Percentiles rank a stretch among this genome's conserved stretches.
Evolutionary conservation across 2,113 vertebrate species (phyloP).

Genomic region (Carassius gibelio): DNA sequence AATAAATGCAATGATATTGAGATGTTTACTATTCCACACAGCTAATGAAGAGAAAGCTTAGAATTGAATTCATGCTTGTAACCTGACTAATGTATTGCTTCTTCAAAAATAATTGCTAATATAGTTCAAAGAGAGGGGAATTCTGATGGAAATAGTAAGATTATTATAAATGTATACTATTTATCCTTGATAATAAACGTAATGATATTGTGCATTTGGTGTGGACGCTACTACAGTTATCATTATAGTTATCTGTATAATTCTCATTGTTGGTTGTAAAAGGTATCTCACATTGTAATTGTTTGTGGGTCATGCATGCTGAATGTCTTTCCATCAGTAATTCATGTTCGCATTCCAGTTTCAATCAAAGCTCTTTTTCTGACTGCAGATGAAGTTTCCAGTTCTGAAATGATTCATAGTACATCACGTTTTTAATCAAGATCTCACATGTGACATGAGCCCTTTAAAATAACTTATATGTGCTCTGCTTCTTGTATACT

Average conservation of each 20-base stretch:
- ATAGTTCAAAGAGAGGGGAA: neutral
- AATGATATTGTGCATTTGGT: no score
- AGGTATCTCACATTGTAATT: neutral
- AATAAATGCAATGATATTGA: neutral
- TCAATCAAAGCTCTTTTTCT: neutral
- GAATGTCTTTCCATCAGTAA: neutral
- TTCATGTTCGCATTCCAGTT: neutral
- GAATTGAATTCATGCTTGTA: neutral
- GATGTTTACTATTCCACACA: neutral
- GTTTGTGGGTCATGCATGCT: neutral
- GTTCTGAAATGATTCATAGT: neutral
- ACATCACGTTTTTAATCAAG: no score
- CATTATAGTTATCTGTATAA: no score
- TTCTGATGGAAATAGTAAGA: no score
- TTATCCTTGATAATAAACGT: no score
- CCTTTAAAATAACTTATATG: neutral
- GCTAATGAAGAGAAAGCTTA: neutral
- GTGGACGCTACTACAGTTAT: no score
- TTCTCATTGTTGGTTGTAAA: no score
- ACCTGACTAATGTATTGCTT: slow-evolving; percentile 5
- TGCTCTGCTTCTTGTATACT: neutral
- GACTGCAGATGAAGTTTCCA: neutral
- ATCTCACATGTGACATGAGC: neutral
- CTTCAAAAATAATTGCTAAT: slow-evolving; percentile 13
- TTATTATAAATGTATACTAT: no score